These are phyloP conservation scores for Drosophila maculinotata DNA, from an alignment of 2,888 invertebrate species.

Conservation along the genomic window DNA sequence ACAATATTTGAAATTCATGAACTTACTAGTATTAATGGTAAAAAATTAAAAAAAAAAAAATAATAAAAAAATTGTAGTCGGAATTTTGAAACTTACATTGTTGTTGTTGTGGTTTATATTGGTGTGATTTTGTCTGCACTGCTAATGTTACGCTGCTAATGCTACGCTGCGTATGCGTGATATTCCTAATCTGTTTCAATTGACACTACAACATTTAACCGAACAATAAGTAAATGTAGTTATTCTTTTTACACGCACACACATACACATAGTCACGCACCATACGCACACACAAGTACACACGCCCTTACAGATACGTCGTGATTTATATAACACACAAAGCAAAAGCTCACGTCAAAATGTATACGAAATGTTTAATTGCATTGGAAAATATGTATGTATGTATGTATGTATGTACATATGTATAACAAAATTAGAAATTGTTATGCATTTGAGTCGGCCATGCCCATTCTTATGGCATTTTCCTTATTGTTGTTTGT, in stretches of 20 bases:
- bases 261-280: conserved; percentile 30
- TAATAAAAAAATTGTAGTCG: not conserved
- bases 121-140: conserved; percentile 1
- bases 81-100: conserved; percentile 59
- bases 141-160: conserved; percentile 11
- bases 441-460: conserved; percentile 25
- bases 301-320: conserved; percentile 32
- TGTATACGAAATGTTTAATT: conserved; percentile 7
- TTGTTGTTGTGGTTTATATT: conserved; percentile 18
- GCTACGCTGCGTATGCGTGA: conserved; percentile 47
- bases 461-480: conserved; percentile 60
- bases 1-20: not conserved
- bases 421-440: not conserved
- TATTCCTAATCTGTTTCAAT: conserved; percentile 49
- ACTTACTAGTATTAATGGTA: too few relatives aligned
- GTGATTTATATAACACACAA: conserved; percentile 76
- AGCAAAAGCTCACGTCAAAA: conserved; percentile 35
- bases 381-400: conserved; percentile 1
- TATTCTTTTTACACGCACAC: conserved; percentile 39
- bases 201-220: conserved; percentile 59
- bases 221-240: conserved; percentile 22
- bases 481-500: conserved; percentile 17
- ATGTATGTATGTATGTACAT: not conserved
- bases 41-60: too few relatives aligned
- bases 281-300: conserved; percentile 27